Conservation (phyloP, 2,888 invertebrate species). For the Mythimna lalbum region DNA sequence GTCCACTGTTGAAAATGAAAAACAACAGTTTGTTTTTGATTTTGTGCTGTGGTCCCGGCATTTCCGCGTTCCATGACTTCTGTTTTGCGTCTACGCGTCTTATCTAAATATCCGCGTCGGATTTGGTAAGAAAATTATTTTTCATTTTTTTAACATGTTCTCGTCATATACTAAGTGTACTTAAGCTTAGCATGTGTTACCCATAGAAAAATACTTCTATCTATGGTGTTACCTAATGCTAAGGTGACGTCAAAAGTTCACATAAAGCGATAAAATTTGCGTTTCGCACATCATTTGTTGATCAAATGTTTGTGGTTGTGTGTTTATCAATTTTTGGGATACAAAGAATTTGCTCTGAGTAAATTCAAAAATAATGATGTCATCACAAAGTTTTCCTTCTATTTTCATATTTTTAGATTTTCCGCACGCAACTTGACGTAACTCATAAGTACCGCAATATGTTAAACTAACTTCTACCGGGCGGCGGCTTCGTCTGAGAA, state of each 20-base stretch:
- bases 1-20: neutral
- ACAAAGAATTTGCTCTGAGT: neutral
- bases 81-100: neutral
- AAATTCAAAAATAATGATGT: conserved; percentile 12
- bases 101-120: neutral
- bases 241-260: conserved; percentile 27
- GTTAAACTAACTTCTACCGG: no score
- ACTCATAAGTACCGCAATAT: neutral
- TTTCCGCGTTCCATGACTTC: neutral
- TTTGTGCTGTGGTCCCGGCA: neutral
- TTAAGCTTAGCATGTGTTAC: neutral
- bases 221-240: neutral
- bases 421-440: neutral
- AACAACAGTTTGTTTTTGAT: neutral
- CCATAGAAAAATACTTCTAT: no score
- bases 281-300: conserved; percentile 35
- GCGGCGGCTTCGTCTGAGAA: no score
- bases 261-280: conserved; percentile 29
- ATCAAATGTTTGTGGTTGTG: conserved; percentile 36
- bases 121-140: neutral
- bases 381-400: conserved; percentile 2
- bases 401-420: neutral
- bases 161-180: neutral
- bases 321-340: conserved; percentile 31
- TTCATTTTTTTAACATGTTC: conserved; percentile 1